phyloP scores from a whole-genome alignment of 2,888 invertebrate species.

The Eupithecia pulchellata region DNA sequence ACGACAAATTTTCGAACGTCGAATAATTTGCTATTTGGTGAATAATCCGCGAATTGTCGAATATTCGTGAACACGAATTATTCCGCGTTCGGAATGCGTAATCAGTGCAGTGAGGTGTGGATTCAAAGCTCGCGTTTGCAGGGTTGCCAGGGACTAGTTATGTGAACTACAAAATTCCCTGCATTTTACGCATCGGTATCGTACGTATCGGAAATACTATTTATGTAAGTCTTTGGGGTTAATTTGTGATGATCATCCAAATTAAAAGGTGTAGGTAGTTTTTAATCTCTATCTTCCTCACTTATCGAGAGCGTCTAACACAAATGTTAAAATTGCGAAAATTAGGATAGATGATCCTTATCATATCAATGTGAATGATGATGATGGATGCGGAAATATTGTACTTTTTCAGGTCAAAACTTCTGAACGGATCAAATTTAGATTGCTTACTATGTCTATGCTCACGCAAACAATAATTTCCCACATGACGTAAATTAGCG shows the following conservation, averaged over 20 bases:
- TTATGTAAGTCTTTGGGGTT: background rate
- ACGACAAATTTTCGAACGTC: slow-evolving; percentile 27
- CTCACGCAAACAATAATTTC: no score
- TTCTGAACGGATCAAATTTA: background rate
- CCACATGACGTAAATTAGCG: no score
- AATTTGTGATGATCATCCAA: background rate
- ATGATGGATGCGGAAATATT: no score
- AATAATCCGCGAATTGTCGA: slow-evolving; percentile 41
- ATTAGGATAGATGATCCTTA: background rate
- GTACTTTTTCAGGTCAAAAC: background rate
- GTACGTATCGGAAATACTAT: background rate
- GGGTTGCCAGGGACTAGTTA: slow-evolving; percentile 34
- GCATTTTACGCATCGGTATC: background rate
- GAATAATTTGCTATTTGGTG: slow-evolving; percentile 30
- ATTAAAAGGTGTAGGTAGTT: background rate
- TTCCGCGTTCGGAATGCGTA: slow-evolving; percentile 52
- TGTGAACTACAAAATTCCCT: background rate
- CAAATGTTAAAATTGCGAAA: background rate
- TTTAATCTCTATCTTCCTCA: background rate
- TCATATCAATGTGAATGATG: no score
- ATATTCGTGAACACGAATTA: slow-evolving; percentile 50
- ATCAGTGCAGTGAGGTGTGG: slow-evolving; percentile 64
- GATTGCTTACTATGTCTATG: background rate
- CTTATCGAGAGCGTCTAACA: background rate
- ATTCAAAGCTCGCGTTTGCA: slow-evolving; percentile 52